These are phyloP conservation scores for Norana najaformis DNA, from an alignment of 2,888 invertebrate genomes.

Conservation along the genomic window DNA sequence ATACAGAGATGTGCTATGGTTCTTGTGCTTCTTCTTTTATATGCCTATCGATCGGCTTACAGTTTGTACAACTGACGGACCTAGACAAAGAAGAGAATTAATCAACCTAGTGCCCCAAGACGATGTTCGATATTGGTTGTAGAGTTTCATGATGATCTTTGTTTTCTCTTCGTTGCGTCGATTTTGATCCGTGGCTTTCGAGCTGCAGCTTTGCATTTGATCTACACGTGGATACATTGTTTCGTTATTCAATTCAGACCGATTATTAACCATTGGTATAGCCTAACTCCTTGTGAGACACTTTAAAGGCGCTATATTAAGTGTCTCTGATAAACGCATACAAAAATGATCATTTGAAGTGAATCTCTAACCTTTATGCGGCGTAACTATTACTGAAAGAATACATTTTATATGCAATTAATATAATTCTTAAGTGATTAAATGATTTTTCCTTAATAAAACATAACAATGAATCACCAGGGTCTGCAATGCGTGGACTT, in stretches of 20 bases:
- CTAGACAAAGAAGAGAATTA: not conserved
- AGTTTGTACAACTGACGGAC: not conserved
- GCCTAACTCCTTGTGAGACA: no score
- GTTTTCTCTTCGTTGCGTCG: not conserved
- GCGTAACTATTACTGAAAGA: no score
- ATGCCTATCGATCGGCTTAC: not conserved
- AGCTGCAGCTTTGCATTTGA: not conserved
- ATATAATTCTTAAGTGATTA: no score
- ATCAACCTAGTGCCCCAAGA: not conserved
- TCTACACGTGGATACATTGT: not conserved
- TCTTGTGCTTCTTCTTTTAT: not conserved
- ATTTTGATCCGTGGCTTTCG: not conserved
- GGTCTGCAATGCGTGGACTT: no score
- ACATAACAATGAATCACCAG: no score
- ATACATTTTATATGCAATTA: no score
- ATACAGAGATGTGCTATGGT: not conserved
- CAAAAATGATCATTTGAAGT: no score
- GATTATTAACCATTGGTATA: not conserved
- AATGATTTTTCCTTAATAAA: no score
- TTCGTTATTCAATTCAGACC: not conserved
- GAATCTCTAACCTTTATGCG: no score
- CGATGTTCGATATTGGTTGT: slow-evolving; percentile 15
- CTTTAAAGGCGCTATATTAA: no score
- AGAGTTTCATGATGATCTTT: not conserved
- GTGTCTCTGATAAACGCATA: no score